Percentiles rank a stretch among this genome's conserved stretches.
These are phyloP conservation scores for Agrotis segetum DNA, from an alignment of 2,888 invertebrate genomes.

Conservation along the genomic window DNA sequence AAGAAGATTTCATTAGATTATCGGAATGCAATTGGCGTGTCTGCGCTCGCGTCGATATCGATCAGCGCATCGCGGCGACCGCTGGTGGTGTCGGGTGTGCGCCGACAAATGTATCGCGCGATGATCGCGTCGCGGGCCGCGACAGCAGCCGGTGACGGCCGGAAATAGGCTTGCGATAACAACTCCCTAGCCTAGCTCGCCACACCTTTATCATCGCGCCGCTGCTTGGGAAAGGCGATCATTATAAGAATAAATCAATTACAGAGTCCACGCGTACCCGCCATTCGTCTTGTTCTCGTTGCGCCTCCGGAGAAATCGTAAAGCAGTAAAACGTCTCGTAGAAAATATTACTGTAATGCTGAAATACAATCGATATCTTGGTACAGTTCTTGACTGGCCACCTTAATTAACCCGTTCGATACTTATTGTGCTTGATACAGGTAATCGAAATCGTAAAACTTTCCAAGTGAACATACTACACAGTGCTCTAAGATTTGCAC, in stretches of 20 bases:
- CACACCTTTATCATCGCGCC: conserved; percentile 85
- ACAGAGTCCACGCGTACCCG: conserved; percentile 72
- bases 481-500: conserved; percentile 22
- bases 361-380: conserved; percentile 67
- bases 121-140: conserved; percentile 84
- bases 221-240: conserved; percentile 86
- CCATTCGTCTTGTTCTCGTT: conserved; percentile 71
- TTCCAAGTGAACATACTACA: conserved; percentile 61
- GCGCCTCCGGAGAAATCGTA: conserved; percentile 72
- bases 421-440: conserved; percentile 73
- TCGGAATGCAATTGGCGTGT: conserved; percentile 84
- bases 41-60: conserved; percentile 80
- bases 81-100: conserved; percentile 75
- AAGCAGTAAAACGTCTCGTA: conserved; percentile 70
- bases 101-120: conserved; percentile 90
- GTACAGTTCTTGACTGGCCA: conserved; percentile 64
- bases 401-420: conserved; percentile 75
- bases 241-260: conserved; percentile 88
- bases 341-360: conserved; percentile 68
- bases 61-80: conserved; percentile 78
- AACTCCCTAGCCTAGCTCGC: conserved; percentile 85
- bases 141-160: conserved; percentile 86
- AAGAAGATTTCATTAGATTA: conserved; percentile 83
- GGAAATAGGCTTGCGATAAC: conserved; percentile 89
- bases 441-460: conserved; percentile 76